Evolutionary conservation across 2,797 vertebrate genomes (phyloP).

Genomic region (Nasua narica): DNA sequence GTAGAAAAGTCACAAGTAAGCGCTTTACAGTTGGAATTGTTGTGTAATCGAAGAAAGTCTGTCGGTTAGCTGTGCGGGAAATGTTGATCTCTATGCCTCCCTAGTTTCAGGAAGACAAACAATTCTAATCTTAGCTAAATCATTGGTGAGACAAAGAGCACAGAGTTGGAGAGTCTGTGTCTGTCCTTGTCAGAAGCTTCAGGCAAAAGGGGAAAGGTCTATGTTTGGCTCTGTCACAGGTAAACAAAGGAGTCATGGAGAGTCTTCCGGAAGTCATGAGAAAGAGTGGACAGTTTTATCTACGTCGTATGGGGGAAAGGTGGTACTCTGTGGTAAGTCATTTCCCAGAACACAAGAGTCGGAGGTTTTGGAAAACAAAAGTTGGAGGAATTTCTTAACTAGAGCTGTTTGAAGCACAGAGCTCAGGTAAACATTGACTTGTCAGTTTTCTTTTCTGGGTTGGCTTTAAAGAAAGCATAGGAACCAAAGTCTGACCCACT

Average conservation of each 20-base stretch:
- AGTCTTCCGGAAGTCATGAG: neutral
- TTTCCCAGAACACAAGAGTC: neutral
- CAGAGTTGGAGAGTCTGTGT: neutral
- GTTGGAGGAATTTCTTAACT: neutral
- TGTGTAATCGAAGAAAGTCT: neutral
- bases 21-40: neutral
- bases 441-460: neutral
- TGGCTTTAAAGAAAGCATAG: neutral
- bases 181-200: neutral
- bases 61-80: neutral
- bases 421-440: neutral
- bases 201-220: conserved; percentile 9
- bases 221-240: neutral
- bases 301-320: neutral
- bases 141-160: neutral
- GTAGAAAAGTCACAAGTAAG: neutral
- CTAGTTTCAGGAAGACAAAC: neutral
- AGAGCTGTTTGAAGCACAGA: neutral
- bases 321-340: neutral
- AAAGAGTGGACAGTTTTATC: neutral
- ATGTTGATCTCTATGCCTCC: neutral
- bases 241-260: neutral
- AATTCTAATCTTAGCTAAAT: conserved; percentile 28
- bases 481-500: neutral
- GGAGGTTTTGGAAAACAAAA: neutral